Evolutionary conservation across 2,113 vertebrate species (phyloP), one percentile per base, ranked within the genome.

Genomic region (Ptilorrhoa leucosticta): DNA sequence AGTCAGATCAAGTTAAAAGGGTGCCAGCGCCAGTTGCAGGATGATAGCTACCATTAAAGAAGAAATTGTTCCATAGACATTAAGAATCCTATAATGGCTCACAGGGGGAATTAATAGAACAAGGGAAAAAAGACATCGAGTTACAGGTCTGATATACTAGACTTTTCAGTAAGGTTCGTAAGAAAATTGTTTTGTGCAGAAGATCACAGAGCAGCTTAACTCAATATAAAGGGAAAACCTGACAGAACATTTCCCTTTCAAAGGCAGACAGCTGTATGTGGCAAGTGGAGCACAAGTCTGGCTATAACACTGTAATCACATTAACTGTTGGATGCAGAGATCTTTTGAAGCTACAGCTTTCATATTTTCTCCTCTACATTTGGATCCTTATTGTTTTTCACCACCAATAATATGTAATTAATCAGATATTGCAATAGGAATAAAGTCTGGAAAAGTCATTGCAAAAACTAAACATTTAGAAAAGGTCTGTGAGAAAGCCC

Each of bases 181-280:
- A 70, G 73, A 76, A 90, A 93, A 87, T 48, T 85, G 65, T 89
- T 95, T 92, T 66, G 73, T 88, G 61, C 30, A 56, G 53, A 82
- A 91, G 42, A 95, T 95, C 91, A 93, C 50, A 66, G 42, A 54
- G 16, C 28, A 89, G 58, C 87, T 89, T 94, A 94, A 89, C 63
- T 40, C 56, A 68, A 83, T 57, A 89, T 61, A 70, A 94, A 94
- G 86, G 76, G n/a, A 88, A 73, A 88, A 68, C 28, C 44, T 87
- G 65, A 87, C 35, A 90, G 71, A 91, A 90, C 19, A 58, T 77
- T 70, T 90, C 68, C 80, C 89, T 91, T 84, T 82, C 85, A 90
- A 89, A 96, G 66, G 69, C 40, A 87, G 66, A 56, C 42, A 76
- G 60, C 33, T 69, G 17, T 35, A 76, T 33, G 35, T 24, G 50